phyloP scores from a whole-genome alignment of 2,888 invertebrate genomes.

The Euphydryas editha region DNA sequence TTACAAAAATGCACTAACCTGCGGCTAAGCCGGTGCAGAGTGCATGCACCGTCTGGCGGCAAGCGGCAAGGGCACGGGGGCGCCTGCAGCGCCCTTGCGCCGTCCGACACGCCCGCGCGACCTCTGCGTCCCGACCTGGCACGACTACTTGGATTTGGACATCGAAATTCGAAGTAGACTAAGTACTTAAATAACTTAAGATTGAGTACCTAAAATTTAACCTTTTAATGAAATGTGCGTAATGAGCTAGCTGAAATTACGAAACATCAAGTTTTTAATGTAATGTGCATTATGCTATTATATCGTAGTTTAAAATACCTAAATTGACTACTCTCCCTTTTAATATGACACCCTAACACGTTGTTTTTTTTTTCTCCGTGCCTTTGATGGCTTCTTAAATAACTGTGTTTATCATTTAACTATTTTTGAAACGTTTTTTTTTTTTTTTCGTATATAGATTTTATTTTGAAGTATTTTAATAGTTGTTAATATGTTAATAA shows the following conservation, averaged over 20 bases:
- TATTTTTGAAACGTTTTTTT: not conserved
- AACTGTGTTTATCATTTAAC: not conserved
- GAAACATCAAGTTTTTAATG: too few species aligned
- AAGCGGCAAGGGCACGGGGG: slow-evolving; percentile 61
- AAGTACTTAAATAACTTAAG: slow-evolving; percentile 15
- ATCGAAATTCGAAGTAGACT: slow-evolving; percentile 35
- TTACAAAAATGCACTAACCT: slow-evolving; percentile 12
- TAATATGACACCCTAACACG: too few species aligned
- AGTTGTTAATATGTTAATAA: too few species aligned
- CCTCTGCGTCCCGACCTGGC: slow-evolving; percentile 42
- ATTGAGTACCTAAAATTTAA: not conserved
- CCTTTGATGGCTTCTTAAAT: too few species aligned
- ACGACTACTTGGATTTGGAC: slow-evolving; percentile 22
- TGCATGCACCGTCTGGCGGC: slow-evolving; percentile 64
- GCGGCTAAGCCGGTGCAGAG: slow-evolving; percentile 52
- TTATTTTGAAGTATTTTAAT: too few species aligned
- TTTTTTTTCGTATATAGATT: not conserved
- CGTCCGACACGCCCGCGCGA: slow-evolving; percentile 48
- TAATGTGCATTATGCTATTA: too few species aligned
- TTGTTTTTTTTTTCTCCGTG: too few species aligned
- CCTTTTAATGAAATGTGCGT: not conserved
- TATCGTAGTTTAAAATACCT: too few species aligned
- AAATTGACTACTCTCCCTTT: too few species aligned
- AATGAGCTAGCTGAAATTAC: too few species aligned
- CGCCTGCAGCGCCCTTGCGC: slow-evolving; percentile 60